Evolutionary conservation across 2,888 invertebrate species (phyloP), one percentile per base, ranked within the genome.

Genomic region (Hermaeophaga mercurialis): DNA sequence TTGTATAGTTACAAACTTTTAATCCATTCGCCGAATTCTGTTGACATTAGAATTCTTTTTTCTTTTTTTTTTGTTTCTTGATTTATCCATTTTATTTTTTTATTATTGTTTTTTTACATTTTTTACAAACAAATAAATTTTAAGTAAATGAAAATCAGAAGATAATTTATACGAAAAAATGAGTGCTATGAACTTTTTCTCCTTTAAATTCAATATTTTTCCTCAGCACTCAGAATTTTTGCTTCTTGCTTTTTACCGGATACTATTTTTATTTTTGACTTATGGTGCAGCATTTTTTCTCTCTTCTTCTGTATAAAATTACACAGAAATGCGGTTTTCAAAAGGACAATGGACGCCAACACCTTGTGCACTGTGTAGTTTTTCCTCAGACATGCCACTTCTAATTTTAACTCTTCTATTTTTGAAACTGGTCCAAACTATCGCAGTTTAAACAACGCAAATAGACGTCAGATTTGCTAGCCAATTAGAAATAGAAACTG

Each of bases 151-250:
- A n/a, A n/a, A n/a, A n/a, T n/a, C n/a, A n/a, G n/a, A n/a, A n/a
- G n/a, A n/a, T n/a, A n/a, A n/a, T n/a, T n/a, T n/a, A n/a, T n/a
- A n/a, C n/a, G n/a, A n/a, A n/a, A n/a, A n/a, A n/a, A n/a, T n/a
- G n/a, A n/a, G n/a, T n/a, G n/a, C n/a, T n/a, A n/a, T n/a, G n/a
- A n/a, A n/a, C n/a, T n/a, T n/a, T n/a, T n/a, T n/a, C n/a, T n/a
- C n/a, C n/a, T n/a, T n/a, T n/a, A n/a, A n/a, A 3, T 18, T 45
- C n/a, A 12, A 15, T 48, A 48, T 52, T 52, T 52, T 52, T 33
- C 41, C 15, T 28, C 11, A 2, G 34, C 34, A 17, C 14, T 24
- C 43, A 38, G 38, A 48, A 15, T 6, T 9, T 24, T 36, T 28
- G 38, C 48, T 38, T 48, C 28, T 38, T 14, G 48, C 48, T 48